phyloP scores from a whole-genome alignment of 2,888 invertebrate genomes.

The Opisthograptis luteolata region DNA sequence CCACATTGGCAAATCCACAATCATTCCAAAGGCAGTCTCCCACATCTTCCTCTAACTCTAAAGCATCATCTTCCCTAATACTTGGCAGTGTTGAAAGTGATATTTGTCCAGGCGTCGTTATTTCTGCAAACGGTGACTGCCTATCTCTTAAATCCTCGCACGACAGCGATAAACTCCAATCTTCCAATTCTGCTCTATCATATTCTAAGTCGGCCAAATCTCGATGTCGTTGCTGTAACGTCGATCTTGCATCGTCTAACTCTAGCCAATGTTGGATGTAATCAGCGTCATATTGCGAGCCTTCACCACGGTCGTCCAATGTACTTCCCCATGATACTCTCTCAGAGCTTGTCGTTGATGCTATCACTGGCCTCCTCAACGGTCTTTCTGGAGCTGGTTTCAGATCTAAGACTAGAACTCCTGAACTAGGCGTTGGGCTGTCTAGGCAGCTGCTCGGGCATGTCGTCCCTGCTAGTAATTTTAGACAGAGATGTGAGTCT shows the following conservation, averaged over 20 bases:
- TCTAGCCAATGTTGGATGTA: conserved; percentile 91
- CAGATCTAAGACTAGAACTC: conserved; percentile 85
- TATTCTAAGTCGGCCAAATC: conserved; percentile 89
- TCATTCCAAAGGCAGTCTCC: conserved; percentile 91
- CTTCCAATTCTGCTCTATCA: conserved; percentile 90
- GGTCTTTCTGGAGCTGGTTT: conserved; percentile 84
- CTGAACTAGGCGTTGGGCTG: conserved; percentile 86
- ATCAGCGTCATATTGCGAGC: conserved; percentile 87
- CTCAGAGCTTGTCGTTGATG: conserved; percentile 76
- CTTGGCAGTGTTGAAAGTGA: conserved; percentile 87
- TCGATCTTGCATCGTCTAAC: conserved; percentile 88
- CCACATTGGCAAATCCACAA: conserved; percentile 88
- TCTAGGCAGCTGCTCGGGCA: conserved; percentile 80
- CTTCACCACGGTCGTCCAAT: conserved; percentile 83
- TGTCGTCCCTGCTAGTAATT: conserved; percentile 86
- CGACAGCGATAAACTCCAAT: conserved; percentile 90
- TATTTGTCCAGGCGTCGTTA: conserved; percentile 86
- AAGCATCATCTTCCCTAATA: conserved; percentile 89
- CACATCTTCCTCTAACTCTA: conserved; percentile 89
- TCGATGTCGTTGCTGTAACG: conserved; percentile 87
- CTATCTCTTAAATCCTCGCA: conserved; percentile 87
- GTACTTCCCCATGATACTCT: conserved; percentile 85
- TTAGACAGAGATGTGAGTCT: conserved; percentile 89
- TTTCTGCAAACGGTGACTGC: conserved; percentile 78
- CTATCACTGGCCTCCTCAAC: conserved; percentile 83